These are phyloP conservation scores for Acropora yongei DNA, from an alignment of 64 coral and sea anemone genomes.

Conservation along the genomic window DNA sequence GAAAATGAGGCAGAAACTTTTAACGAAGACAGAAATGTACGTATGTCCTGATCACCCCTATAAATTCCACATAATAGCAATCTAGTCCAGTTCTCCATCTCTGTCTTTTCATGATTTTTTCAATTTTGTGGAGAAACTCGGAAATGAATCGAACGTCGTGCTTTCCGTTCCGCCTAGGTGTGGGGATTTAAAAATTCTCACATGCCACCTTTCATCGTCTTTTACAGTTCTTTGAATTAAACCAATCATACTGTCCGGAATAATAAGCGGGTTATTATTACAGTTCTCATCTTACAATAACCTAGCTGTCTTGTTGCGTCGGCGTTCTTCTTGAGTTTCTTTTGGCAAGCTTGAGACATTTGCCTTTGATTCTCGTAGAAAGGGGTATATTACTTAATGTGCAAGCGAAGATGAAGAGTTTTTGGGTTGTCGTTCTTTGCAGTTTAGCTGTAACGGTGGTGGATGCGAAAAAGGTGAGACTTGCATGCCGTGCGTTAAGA, in stretches of 20 bases:
- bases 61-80: too few species aligned
- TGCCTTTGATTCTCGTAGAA: background rate
- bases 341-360: background rate
- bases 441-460: constrained; percentile 9
- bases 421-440: constrained; percentile 28
- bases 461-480: constrained; percentile 61
- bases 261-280: background rate
- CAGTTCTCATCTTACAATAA: background rate
- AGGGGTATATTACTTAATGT: background rate
- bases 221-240: background rate
- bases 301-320: background rate
- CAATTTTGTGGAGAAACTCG: background rate
- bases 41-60: too few species aligned
- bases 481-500: background rate
- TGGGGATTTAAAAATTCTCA: background rate
- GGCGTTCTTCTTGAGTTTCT: background rate
- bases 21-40: too few species aligned
- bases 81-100: too few species aligned
- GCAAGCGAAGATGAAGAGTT: constrained; percentile 3
- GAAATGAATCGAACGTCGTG: background rate
- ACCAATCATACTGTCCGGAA: background rate
- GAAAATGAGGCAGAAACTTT: too few species aligned
- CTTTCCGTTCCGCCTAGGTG: constrained; percentile 30
- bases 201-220: background rate
- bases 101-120: too few species aligned